phyloP scores from a whole-genome alignment of 2,797 vertebrate species.

The Cercopithecus mitis region DNA sequence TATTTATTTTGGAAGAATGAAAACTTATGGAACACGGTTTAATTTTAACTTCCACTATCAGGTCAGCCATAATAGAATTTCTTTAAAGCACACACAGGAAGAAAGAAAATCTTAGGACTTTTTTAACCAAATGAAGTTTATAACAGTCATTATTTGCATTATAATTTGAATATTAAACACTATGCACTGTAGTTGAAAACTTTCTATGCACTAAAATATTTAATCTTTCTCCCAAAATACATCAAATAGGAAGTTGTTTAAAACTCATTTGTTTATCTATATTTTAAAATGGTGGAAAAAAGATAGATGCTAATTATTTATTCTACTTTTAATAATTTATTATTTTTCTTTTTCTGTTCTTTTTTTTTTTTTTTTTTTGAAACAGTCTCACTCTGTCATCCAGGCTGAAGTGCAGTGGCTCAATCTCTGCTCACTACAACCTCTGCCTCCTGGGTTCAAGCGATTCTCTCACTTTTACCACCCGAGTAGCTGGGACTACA shows the following conservation, averaged over 20 bases:
- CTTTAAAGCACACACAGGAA: background rate
- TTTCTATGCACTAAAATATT: background rate
- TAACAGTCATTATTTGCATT: background rate
- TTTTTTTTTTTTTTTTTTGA: background rate
- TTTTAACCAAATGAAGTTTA: background rate
- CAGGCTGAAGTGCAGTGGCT: too few species aligned
- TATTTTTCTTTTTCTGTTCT: background rate
- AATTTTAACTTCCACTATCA: background rate
- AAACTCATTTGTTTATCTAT: background rate
- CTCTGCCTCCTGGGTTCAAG: too few species aligned
- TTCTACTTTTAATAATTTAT: background rate
- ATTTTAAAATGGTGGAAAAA: background rate
- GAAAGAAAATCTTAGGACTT: background rate
- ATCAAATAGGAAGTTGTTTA: background rate
- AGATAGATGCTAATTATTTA: background rate
- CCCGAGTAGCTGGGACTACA: too few species aligned
- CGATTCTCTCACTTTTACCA: too few species aligned
- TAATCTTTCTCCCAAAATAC: background rate
- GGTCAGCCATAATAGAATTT: background rate
- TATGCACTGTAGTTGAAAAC: background rate
- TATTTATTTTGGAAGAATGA: background rate
- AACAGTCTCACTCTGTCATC: too few species aligned
- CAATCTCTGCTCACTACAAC: too few species aligned
- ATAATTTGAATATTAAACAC: background rate
- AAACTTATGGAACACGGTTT: background rate